A percentile compares a stretch with the other conserved stretches of the same genome.
Evolutionary conservation across 2,797 vertebrate genomes (phyloP).

Genomic region (Diplodus puntazzo): DNA sequence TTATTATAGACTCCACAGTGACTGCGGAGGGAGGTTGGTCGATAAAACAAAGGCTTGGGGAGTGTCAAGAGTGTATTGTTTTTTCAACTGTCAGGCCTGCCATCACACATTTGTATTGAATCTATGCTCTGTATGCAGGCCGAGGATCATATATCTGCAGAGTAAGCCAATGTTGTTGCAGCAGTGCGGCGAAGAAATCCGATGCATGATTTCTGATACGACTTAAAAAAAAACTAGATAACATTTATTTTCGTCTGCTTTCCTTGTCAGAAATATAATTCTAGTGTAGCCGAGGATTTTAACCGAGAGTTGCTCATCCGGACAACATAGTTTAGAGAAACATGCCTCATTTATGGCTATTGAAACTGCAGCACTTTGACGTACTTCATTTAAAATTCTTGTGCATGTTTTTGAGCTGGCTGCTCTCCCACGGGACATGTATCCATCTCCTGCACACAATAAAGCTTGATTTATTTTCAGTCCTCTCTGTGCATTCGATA

Average conservation of each 20-base stretch:
- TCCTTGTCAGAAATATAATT: constrained; percentile 54
- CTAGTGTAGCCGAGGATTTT: constrained; percentile 27
- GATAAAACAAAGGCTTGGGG: constrained; percentile 76
- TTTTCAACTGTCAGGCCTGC: constrained; percentile 71
- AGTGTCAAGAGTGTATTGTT: constrained; percentile 73
- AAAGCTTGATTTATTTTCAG: constrained; percentile 77
- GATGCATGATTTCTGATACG: constrained; percentile 41
- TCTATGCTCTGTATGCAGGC: constrained; percentile 65
- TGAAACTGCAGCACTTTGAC: constrained; percentile 55
- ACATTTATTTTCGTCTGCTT: constrained; percentile 12
- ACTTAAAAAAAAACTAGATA: constrained; percentile 38
- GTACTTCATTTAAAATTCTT: constrained; percentile 66
- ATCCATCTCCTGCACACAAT: constrained; percentile 68
- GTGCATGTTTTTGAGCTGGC: constrained; percentile 60
- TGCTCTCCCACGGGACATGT: constrained; percentile 62
- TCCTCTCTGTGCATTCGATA: constrained; percentile 67
- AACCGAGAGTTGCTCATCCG: constrained; percentile 38
- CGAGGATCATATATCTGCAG: constrained; percentile 74
- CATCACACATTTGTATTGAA: constrained; percentile 70
- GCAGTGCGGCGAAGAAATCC: constrained; percentile 49
- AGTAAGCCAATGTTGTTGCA: constrained; percentile 59
- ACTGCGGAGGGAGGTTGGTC: constrained; percentile 66
- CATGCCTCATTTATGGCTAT: constrained; percentile 35
- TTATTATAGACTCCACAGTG: constrained; percentile 79
- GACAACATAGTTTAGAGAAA: constrained; percentile 58